A percentile compares a stretch with the other conserved stretches of the same genome.
Evolutionary conservation across 2,113 vertebrate species (phyloP).

Genomic region (Podiceps cristatus): DNA sequence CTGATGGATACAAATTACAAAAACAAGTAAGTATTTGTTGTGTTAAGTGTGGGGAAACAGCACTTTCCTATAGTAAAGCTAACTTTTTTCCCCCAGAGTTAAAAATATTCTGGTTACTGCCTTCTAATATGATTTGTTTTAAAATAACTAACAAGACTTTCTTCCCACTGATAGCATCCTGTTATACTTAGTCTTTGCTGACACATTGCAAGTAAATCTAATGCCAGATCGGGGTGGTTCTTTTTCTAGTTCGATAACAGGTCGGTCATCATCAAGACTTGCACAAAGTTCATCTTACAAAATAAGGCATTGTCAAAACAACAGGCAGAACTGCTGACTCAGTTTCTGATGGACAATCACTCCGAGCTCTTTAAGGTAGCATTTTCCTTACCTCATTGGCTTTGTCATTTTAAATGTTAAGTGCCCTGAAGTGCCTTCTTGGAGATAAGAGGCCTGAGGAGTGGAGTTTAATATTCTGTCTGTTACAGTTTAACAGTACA

Average conservation of each 20-base stretch:
- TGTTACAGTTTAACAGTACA: neutral
- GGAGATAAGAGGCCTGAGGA: neutral
- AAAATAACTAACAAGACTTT: neutral
- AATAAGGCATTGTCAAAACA: conserved; percentile 76
- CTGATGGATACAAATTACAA: conserved; percentile 78
- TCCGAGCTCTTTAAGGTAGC: conserved; percentile 84
- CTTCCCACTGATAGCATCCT: neutral
- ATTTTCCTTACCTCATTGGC: neutral
- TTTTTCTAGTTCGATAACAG: conserved; percentile 81
- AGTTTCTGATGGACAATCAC: conserved; percentile 83
- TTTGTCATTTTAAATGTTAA: neutral
- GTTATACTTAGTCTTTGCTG: neutral
- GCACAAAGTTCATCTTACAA: conserved; percentile 82
- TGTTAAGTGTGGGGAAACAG: neutral
- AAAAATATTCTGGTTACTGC: neutral
- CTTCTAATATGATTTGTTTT: neutral
- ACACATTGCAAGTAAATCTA: neutral
- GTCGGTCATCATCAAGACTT: conserved; percentile 78
- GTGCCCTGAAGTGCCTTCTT: neutral
- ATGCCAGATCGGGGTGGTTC: neutral
- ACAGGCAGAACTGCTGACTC: conserved; percentile 77
- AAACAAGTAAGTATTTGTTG: conserved; percentile 75
- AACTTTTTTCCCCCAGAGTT: neutral
- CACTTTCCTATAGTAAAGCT: neutral
- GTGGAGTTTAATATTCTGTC: neutral